Evolutionary conservation across 2,888 invertebrate species (phyloP), one percentile per base, ranked within the genome.

Genomic region (Lasioglossum villosulum): DNA sequence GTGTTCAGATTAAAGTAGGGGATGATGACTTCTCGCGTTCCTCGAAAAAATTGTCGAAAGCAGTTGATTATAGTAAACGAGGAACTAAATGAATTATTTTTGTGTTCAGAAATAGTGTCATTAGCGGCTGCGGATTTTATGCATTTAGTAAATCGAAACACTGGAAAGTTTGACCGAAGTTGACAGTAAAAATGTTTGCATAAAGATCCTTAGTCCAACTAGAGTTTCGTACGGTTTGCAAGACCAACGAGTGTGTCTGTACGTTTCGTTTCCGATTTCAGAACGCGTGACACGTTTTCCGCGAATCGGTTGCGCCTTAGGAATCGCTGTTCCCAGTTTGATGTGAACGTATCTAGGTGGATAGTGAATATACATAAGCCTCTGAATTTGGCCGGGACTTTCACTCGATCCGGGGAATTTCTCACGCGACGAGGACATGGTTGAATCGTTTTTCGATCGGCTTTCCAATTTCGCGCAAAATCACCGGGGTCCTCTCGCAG

Each of bases 381-480:
- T 42, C 75, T 37, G 34, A 72, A 80, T 84, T 80, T 75, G 77
- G 42, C 52, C 48, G 27, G 34, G 39, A 66, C 85, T 84, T 83
- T 82, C 83, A 74, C 86, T 59, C 14, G 48, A 56, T n/a, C 73
- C 27, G 30, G 37, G 37, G 75, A 14, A 75, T 75, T 86, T 82
- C 86, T 82, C 82, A 86, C 77, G 83, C 66, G 59, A 39, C 66
- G 66, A 30, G 75, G 56, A 23, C 39, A 39, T n/a, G 66, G 48
- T 30, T 63, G 30, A 16, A 76, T 76, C 85, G 87, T 86, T 86
- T 80, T 76, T 80, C 74, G 71, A 39, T 66, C 66, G 48, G 79
- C 78, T 83, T 83, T 83, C 86, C 87, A 87, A 80, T 83, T 83
- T 86, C 78, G 86, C 76, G 83, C 78, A 86, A 87, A 87, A 83